A percentile compares a stretch with the other conserved stretches of the same genome.
These are phyloP conservation scores for Ageneiosus marmoratus DNA, from an alignment of 2,113 vertebrate genomes.

Conservation along the genomic window DNA sequence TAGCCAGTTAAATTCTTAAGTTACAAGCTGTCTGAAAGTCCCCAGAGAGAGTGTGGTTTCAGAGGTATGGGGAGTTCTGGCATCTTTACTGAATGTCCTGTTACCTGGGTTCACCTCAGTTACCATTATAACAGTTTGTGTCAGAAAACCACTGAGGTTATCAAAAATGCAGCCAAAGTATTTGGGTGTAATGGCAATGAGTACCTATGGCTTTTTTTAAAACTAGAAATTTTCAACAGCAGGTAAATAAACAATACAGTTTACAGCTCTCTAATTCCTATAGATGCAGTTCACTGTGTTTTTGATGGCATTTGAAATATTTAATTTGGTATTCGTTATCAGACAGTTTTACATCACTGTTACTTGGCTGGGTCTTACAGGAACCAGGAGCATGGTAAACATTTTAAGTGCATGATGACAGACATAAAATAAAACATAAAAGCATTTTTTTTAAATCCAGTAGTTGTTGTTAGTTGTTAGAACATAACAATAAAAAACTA, in stretches of 20 bases:
- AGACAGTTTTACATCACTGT: neutral
- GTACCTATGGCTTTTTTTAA: too few species aligned
- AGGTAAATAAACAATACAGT: neutral
- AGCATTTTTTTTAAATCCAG: too few species aligned
- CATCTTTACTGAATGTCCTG: slow-evolving; percentile 22
- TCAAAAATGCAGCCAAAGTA: neutral
- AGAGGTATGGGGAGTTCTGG: neutral
- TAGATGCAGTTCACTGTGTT: neutral
- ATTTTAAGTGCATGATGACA: neutral
- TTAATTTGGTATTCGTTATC: neutral
- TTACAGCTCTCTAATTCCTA: neutral
- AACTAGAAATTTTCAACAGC: neutral
- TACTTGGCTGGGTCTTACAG: neutral
- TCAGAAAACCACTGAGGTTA: neutral
- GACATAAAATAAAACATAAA: neutral
- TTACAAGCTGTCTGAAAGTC: slow-evolving; percentile 35
- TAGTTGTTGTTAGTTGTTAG: too few species aligned
- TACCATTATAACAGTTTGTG: slow-evolving; percentile 37
- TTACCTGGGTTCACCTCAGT: slow-evolving; percentile 49
- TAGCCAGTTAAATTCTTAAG: slow-evolving; percentile 62
- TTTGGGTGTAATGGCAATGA: neutral
- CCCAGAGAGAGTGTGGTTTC: slow-evolving; percentile 40
- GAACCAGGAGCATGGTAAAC: neutral
- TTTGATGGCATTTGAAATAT: neutral
- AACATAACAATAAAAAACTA: too few species aligned